Evolutionary conservation across 92 coral and sea anemone species (phyloP), one percentile per base, ranked within the genome.

Genomic region (Epizoanthus scotinus): DNA sequence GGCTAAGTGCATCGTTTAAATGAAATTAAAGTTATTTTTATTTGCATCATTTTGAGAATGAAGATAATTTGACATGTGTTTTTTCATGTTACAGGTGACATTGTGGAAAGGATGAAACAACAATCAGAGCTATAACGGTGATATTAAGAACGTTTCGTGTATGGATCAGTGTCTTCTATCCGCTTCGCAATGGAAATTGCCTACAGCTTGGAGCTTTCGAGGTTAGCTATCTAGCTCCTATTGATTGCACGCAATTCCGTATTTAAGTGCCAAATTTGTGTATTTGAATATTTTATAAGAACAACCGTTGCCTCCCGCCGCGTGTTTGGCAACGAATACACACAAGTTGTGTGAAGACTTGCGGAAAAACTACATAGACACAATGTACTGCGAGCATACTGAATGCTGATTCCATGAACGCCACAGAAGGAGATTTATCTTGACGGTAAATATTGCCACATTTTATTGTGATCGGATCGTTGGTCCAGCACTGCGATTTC

Each of bases 51-150:
- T 34, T 74, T 22, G 34, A 75, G 61, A 40, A 50, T 25, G 36
- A 14, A 17, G 63, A 75, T 15, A 75, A 29, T 12, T 25, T 75
- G 81, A 75, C 81, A 75, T 68, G 67, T 75, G 68, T 2, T 73
- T 19, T 17, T 34, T 10, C 59, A 0, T 13, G n/a, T 28, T 26
- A 54, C 81, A 75, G 81, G 68, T 75, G 25, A 60, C 22, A 60
- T 21, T 59, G 59, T 59, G 67, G 67, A 60, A 29, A 57, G 0
- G 29, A 55, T 31, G 61, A 71, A 52, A 50, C 62, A 71, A 67
- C 72, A 70, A 70, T 19, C 64, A 27, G 19, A 17, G 28, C 29
- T 24, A 54, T 20, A 52, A n/a, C 18, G 47, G 18, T 57, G 44
- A 75, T 66, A 38, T n/a, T n/a, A n/a, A n/a, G 58, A 52, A 8